Evolutionary conservation across 2,113 vertebrate species (phyloP).

Genomic region (Cebidichthys violaceus): DNA sequence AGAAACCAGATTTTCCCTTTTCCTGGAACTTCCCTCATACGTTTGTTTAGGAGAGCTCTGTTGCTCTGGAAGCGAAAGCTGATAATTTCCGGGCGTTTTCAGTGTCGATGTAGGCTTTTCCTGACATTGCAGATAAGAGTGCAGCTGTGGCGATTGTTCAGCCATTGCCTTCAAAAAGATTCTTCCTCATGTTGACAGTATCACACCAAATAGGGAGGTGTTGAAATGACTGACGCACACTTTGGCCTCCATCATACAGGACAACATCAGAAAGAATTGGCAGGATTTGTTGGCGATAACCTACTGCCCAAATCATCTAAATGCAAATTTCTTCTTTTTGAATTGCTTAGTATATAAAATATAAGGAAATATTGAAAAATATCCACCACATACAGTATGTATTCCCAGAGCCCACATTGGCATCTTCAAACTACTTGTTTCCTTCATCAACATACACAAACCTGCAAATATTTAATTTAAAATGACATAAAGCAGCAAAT

Average conservation of each 20-base stretch:
- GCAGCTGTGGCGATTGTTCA: slow-evolving; percentile 46
- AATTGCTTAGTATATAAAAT: no score
- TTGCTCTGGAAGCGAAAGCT: slow-evolving; percentile 49
- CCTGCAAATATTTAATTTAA: background rate
- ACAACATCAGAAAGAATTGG: slow-evolving; percentile 9
- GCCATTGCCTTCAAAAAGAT: slow-evolving; percentile 18
- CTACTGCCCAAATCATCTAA: background rate
- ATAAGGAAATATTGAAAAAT: background rate
- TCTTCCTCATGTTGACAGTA: slow-evolving; percentile 42
- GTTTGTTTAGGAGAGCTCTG: slow-evolving; percentile 46
- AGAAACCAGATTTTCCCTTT: slow-evolving; percentile 66
- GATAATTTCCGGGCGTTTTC: slow-evolving; percentile 67
- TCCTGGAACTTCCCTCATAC: slow-evolving; percentile 62
- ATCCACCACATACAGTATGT: background rate
- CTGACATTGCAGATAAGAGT: slow-evolving; percentile 64
- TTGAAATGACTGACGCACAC: slow-evolving; percentile 32
- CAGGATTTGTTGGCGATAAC: background rate
- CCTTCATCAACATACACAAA: background rate
- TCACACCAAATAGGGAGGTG: slow-evolving; percentile 24
- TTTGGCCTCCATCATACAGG: slow-evolving; percentile 33
- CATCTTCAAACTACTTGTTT: background rate
- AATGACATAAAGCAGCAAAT: background rate
- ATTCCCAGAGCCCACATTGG: no score
- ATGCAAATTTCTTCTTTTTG: background rate
- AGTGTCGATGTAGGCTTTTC: slow-evolving; percentile 54